Evolutionary conservation across 2,113 vertebrate species (phyloP).

Genomic region (Ceyx cyanopectus): DNA sequence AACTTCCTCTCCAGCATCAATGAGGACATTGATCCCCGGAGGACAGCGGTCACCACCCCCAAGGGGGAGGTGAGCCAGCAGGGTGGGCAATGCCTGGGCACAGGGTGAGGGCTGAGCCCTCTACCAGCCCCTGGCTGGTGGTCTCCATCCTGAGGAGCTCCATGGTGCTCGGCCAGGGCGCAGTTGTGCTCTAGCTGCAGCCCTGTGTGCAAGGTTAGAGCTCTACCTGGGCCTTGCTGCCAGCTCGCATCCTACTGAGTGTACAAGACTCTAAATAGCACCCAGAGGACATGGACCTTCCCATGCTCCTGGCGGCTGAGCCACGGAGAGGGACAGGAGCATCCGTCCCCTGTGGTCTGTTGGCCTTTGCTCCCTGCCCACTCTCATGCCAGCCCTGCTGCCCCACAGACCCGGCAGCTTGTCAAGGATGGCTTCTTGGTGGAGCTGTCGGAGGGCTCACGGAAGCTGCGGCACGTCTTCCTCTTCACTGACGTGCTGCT

Average conservation of each 20-base stretch:
- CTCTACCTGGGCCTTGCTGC: neutral
- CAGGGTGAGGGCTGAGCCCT: neutral
- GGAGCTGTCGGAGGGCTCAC: slow-evolving; percentile 93
- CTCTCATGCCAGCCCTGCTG: neutral
- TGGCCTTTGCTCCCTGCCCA: neutral
- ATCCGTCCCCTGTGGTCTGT: rapidly evolving
- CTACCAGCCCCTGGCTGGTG: neutral
- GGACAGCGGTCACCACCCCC: slow-evolving; percentile 94
- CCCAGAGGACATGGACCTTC: neutral
- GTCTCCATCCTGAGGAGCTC: neutral
- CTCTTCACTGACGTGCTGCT: slow-evolving; percentile 97
- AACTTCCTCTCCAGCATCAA: slow-evolving; percentile 99
- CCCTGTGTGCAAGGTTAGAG: neutral
- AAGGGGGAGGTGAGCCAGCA: slow-evolving; percentile 90
- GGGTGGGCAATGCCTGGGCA: neutral
- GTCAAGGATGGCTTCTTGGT: slow-evolving; percentile 98
- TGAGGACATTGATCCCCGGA: slow-evolving; percentile 94
- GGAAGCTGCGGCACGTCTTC: slow-evolving; percentile 98
- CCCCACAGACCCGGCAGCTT: slow-evolving; percentile 90
- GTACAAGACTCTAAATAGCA: neutral
- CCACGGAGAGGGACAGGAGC: neutral
- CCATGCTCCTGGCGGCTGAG: neutral
- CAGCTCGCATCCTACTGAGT: neutral
- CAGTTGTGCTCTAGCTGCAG: neutral
- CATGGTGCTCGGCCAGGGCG: neutral